Conservation (phyloP, 2,797 vertebrate genomes). For the Dromococcyx pavoninus region DNA sequence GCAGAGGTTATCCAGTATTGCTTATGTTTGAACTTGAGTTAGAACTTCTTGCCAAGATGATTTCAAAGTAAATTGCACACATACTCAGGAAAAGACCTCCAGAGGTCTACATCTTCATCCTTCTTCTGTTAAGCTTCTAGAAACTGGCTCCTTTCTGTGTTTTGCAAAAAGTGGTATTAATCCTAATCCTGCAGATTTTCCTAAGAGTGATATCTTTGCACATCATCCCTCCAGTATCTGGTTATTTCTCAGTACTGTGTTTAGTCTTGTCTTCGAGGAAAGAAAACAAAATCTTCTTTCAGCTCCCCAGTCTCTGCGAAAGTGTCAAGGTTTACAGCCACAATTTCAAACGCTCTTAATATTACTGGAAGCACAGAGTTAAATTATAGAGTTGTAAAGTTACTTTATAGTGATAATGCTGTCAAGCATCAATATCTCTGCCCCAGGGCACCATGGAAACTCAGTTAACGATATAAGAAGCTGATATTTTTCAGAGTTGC, state of each 20-base stretch:
- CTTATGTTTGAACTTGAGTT: not conserved
- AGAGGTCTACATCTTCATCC: not conserved
- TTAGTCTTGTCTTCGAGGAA: not conserved
- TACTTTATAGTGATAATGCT: slow-evolving; percentile 80
- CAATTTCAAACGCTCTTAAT: slow-evolving; percentile 74
- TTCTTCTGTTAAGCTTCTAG: not conserved
- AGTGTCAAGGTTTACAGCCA: slow-evolving; percentile 73
- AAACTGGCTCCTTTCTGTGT: not conserved
- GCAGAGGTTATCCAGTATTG: not conserved
- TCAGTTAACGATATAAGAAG: slow-evolving; percentile 70
- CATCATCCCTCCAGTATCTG: not conserved
- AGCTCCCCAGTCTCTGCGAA: slow-evolving; percentile 11
- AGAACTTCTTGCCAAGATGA: slow-evolving; percentile 11
- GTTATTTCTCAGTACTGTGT: not conserved
- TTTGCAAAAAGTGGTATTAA: not conserved
- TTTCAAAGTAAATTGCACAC: not conserved
- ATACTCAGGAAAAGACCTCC: not conserved
- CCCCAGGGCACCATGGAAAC: slow-evolving; percentile 76
- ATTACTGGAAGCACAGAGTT: slow-evolving; percentile 80
- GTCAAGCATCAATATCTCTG: slow-evolving; percentile 74
- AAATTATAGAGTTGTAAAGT: slow-evolving; percentile 83
- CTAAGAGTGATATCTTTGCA: not conserved
- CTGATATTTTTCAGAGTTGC: slow-evolving; percentile 69
- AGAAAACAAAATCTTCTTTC: slow-evolving; percentile 12
- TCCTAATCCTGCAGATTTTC: not conserved